Evolutionary conservation across 2,888 invertebrate species (phyloP).

Genomic region (Ennomos fuscantarius): DNA sequence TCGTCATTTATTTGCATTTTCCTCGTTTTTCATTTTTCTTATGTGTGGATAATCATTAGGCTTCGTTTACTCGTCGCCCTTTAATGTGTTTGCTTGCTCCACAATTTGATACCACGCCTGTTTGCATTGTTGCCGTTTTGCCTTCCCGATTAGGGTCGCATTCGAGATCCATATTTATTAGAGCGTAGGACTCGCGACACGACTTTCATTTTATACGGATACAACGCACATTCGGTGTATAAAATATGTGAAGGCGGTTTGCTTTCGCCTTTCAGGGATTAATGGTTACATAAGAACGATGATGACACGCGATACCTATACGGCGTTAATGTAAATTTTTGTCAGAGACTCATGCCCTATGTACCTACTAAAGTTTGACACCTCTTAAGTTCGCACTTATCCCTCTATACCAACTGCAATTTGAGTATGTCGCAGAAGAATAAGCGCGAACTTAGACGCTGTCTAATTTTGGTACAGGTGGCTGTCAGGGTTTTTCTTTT

Average conservation of each 20-base stretch:
- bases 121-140: conserved; percentile 82
- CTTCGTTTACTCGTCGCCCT: conserved; percentile 73
- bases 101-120: conserved; percentile 81
- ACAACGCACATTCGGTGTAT: conserved; percentile 62
- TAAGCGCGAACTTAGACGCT: no score
- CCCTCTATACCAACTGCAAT: no score
- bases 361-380: no score
- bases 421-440: no score
- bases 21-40: conserved; percentile 62
- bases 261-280: conserved; percentile 59
- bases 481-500: no score
- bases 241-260: conserved; percentile 57
- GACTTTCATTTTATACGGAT: conserved; percentile 79
- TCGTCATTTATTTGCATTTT: conserved; percentile 73
- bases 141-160: conserved; percentile 82
- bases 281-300: conserved; percentile 50
- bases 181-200: conserved; percentile 77
- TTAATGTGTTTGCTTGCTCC: conserved; percentile 82
- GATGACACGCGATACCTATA: conserved; percentile 28
- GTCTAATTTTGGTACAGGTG: no score
- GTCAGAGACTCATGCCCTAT: background rate
- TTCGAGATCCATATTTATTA: conserved; percentile 81
- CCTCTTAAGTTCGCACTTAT: no score
- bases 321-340: conserved; percentile 12
- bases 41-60: conserved; percentile 79